Conservation (phyloP, 1,140 invertebrate genomes). For the Heliconius congener region DNA sequence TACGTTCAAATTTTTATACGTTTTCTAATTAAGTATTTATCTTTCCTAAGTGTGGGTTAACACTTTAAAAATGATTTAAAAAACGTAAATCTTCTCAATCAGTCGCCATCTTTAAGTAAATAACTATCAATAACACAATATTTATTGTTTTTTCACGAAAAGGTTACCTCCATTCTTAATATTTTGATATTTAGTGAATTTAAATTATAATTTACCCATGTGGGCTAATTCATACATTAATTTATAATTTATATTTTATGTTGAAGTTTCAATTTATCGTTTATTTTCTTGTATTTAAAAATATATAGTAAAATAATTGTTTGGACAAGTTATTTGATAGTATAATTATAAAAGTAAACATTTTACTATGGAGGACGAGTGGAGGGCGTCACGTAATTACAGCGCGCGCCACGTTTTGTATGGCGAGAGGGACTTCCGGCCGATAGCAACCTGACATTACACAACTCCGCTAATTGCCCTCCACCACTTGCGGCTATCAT, state of each 20-base stretch:
- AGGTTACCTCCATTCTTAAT: not conserved
- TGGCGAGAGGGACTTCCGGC: conserved; percentile 11
- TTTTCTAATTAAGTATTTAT: no score
- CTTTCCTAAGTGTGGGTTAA: no score
- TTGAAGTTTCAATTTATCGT: not conserved
- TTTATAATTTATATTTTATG: not conserved
- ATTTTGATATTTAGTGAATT: not conserved
- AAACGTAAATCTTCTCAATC: not conserved
- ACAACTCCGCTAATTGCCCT: conserved; percentile 27
- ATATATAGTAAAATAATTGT: not conserved
- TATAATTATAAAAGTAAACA: not conserved
- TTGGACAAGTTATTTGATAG: not conserved
- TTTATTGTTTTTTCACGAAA: not conserved
- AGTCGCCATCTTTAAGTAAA: no score
- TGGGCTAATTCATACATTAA: not conserved
- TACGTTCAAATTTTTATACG: no score
- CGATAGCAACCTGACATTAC: conserved; percentile 25
- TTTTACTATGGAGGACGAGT: not conserved
- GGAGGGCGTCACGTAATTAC: conserved; percentile 5
- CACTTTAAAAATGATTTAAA: not conserved
- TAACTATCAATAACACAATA: not conserved
- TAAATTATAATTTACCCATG: not conserved
- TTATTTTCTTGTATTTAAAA: not conserved
- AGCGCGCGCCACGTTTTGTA: not conserved
- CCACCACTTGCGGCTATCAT: conserved; percentile 14